phyloP scores from a whole-genome alignment of 1,140 invertebrate species.

The Bombus haemorrhoidalis region DNA sequence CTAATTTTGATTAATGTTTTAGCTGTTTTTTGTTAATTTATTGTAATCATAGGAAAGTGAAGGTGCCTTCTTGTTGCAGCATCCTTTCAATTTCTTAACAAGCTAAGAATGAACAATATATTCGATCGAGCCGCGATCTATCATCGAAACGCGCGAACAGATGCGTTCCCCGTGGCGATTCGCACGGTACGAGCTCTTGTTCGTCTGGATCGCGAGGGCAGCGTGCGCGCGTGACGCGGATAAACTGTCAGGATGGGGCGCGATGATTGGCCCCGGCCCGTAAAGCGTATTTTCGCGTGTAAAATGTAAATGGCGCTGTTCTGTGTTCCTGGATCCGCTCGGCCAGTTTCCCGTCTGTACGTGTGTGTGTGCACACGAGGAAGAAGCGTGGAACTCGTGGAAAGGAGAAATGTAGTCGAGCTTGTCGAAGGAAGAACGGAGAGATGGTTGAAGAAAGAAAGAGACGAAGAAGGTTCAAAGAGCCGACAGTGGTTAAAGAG shows the following conservation, averaged over 20 bases:
- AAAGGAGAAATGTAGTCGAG: slow-evolving; percentile 22
- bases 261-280: slow-evolving; percentile 77
- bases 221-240: slow-evolving; percentile 63
- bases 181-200: slow-evolving; percentile 22
- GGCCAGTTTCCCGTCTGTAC: slow-evolving; percentile 23
- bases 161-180: slow-evolving; percentile 18
- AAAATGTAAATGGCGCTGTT: slow-evolving; percentile 79
- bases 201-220: slow-evolving; percentile 27
- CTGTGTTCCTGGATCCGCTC: slow-evolving; percentile 42
- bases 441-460: slow-evolving; percentile 7
- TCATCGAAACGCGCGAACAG: slow-evolving; percentile 23
- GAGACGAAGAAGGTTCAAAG: slow-evolving; percentile 76
- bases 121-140: slow-evolving; percentile 16
- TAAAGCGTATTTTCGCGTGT: slow-evolving; percentile 80
- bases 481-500: slow-evolving; percentile 81
- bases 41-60: neutral
- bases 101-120: neutral
- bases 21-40: neutral
- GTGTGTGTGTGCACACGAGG: slow-evolving; percentile 9
- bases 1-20: neutral
- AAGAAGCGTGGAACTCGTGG: slow-evolving; percentile 37
- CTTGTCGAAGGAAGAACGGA: neutral
- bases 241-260: slow-evolving; percentile 68
- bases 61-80: neutral
- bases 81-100: neutral